Base-by-base conservation (phyloP, 1,140 invertebrate species). In the Drosophila suzukii region DNA sequence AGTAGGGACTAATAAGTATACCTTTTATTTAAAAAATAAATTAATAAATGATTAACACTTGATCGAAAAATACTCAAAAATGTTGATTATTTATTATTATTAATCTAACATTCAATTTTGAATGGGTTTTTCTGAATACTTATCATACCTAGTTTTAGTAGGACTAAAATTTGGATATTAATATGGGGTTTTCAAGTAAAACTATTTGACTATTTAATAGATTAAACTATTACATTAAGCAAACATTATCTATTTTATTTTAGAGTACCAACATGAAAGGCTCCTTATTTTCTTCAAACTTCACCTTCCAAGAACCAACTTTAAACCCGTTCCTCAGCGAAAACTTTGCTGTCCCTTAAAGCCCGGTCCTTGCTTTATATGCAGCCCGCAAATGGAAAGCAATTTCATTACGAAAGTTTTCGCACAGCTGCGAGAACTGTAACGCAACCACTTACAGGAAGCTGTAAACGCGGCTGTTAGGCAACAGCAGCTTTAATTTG, bases 341-440 rank as follows among this genome's bases (percentile, higher is more conserved):
- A 47, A 57, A 57, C 43, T 70, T 71, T 38, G 27, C 4, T 15
- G 41, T 67, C 17, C n/a, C 30, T 44, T 15, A 27, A 53, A 70
- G 15, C 20, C 15, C 13, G 34, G n/a, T 30, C 27, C 15, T n/a
- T 44, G 24, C 51, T 36, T 71, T 24, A 49, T 43, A 10, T 38
- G 36, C 41, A 10, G 0, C 43, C 36, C 17, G 36, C 51, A 71
- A 71, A 71, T 71, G 44, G 53, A 71, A 71, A 50, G 68, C 66
- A 58, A 71, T 71, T 71, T 71, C 68, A 71, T 71, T 71, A 71
- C 68, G 44, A 71, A 71, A 71, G 66, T 71, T 71, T 71, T 71
- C 30, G 44, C 65, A 57, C 67, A 70, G 67, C 65, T 71, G 65
- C 43, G 36, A 36, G 51, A 44, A 41, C 66, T 71, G 68, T 71